Evolutionary conservation across 2,113 vertebrate species (phyloP).

Genomic region (Takifugu bimaculatus): DNA sequence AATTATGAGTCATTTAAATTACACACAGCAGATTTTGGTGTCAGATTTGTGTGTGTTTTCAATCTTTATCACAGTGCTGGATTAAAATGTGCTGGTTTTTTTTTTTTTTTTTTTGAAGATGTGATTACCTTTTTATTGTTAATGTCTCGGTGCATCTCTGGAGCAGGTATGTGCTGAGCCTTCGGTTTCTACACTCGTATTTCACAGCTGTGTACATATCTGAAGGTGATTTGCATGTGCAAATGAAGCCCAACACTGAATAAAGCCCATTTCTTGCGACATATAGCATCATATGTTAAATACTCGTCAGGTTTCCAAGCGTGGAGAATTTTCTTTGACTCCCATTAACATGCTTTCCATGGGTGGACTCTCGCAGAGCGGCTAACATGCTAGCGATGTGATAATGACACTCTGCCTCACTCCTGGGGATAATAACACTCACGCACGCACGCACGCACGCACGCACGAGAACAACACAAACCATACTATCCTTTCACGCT

Average conservation of each 20-base stretch:
- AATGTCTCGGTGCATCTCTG: too few relatives aligned
- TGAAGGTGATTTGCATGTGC: neutral
- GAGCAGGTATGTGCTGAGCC: too few relatives aligned
- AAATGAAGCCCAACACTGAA: neutral
- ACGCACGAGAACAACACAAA: slow-evolving; percentile 35
- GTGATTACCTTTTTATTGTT: too few relatives aligned
- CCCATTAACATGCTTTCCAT: slow-evolving; percentile 59
- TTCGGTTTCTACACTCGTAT: too few relatives aligned
- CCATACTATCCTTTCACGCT: slow-evolving; percentile 72
- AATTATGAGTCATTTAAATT: too few relatives aligned
- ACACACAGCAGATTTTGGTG: too few relatives aligned
- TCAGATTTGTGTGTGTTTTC: too few relatives aligned
- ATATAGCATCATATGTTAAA: slow-evolving; percentile 18
- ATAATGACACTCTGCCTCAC: slow-evolving; percentile 58
- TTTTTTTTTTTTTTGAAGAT: too few relatives aligned
- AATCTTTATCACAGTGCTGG: too few relatives aligned
- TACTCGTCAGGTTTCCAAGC: slow-evolving; percentile 25
- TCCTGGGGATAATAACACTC: slow-evolving; percentile 59
- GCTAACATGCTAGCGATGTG: slow-evolving; percentile 40
- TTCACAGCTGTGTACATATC: too few relatives aligned
- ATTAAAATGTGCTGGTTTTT: too few relatives aligned
- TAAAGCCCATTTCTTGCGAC: slow-evolving; percentile 9
- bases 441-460: slow-evolving; percentile 34
- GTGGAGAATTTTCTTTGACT: slow-evolving; percentile 34
- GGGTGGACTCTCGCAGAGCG: slow-evolving; percentile 43